Evolutionary conservation across 2,113 vertebrate species (phyloP).

Genomic region (Dicaeum eximium): DNA sequence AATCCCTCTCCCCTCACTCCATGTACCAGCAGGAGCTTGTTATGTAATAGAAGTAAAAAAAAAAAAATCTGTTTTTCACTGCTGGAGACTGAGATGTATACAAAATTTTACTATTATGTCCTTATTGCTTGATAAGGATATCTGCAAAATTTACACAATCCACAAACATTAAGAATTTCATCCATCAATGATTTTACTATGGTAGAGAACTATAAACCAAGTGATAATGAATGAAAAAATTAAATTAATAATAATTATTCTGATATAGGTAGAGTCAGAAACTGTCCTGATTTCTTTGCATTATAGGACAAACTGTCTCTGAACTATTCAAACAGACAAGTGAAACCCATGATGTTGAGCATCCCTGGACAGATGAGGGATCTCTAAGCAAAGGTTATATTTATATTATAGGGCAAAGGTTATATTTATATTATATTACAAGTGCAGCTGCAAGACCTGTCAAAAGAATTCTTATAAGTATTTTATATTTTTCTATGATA

Average conservation of each 20-base stretch:
- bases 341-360: neutral
- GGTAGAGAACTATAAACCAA: neutral
- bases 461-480: neutral
- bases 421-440: neutral
- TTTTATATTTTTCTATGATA: neutral
- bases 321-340: neutral
- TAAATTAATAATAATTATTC: neutral
- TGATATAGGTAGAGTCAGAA: neutral
- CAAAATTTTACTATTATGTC: neutral
- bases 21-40: neutral
- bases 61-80: neutral
- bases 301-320: neutral
- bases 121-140: neutral
- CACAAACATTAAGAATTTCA: neutral
- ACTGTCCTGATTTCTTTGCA: neutral
- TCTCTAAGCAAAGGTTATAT: neutral
- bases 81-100: neutral
- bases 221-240: neutral
- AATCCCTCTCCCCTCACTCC: neutral
- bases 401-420: neutral
- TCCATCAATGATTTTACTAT: neutral
- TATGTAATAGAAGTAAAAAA: neutral
- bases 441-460: neutral
- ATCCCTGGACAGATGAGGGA: rapidly evolving
- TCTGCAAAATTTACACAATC: neutral